phyloP scores from a whole-genome alignment of 1,140 invertebrate genomes.

The Colletes latitarsis region DNA sequence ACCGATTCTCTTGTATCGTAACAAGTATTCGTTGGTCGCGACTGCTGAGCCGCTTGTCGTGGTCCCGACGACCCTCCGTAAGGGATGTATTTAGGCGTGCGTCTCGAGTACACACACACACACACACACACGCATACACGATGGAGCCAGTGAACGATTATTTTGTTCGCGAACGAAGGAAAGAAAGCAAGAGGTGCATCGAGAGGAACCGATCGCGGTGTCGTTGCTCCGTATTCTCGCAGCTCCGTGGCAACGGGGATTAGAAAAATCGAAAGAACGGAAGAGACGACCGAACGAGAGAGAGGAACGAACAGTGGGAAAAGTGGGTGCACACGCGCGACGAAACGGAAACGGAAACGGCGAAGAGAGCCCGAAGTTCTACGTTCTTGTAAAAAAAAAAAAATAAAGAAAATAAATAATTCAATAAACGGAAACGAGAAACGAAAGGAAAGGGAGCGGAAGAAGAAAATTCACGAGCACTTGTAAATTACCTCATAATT shows the following conservation, averaged over 20 bases:
- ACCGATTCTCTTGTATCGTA: slow-evolving; percentile 22
- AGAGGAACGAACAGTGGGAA: slow-evolving; percentile 23
- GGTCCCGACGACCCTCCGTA: slow-evolving; percentile 5
- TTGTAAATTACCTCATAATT: slow-evolving; percentile 64
- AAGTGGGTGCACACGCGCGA: neutral
- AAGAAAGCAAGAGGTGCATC: neutral
- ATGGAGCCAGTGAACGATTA: neutral
- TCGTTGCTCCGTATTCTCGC: slow-evolving; percentile 49
- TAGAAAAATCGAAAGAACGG: slow-evolving; percentile 8
- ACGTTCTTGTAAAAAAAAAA: neutral
- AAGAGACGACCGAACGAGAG: slow-evolving; percentile 5
- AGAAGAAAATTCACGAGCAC: slow-evolving; percentile 50
- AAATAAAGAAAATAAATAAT: no score
- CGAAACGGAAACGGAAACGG: neutral
- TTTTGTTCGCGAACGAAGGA: neutral
- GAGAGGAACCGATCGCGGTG: neutral
- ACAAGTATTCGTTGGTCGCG: slow-evolving; percentile 7
- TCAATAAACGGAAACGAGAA: neutral
- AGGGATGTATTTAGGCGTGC: neutral
- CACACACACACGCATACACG: neutral
- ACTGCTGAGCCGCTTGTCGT: neutral
- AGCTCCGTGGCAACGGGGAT: slow-evolving; percentile 37
- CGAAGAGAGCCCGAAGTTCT: neutral
- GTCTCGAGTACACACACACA: no score
- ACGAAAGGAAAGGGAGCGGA: neutral